Conservation (phyloP, 2,113 vertebrate genomes). For the Halcyon malimbica region DNA sequence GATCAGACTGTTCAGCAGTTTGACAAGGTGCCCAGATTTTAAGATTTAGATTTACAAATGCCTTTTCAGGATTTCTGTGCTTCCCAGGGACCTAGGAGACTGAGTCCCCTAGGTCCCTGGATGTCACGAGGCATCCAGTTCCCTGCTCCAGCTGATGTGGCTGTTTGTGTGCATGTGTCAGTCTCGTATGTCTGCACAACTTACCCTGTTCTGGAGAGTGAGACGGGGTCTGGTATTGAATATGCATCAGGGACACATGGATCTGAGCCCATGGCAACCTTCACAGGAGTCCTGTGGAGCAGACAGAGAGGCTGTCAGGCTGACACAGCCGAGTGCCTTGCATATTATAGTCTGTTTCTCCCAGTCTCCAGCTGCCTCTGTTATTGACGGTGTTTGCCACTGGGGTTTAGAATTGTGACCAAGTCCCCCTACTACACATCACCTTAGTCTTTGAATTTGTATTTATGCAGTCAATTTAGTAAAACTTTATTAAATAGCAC, state of each 20-base stretch:
- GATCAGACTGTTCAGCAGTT: background rate
- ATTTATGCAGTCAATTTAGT: background rate
- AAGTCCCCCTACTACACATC: background rate
- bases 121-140: background rate
- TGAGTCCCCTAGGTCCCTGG: background rate
- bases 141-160: background rate
- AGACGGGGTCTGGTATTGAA: conserved; percentile 58
- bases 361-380: conserved; percentile 36
- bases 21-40: conserved; percentile 3
- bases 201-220: conserved; percentile 8
- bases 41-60: conserved; percentile 24
- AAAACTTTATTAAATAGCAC: background rate
- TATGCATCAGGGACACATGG: conserved; percentile 67
- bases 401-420: conserved; percentile 9
- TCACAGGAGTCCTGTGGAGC: conserved; percentile 59
- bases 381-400: background rate
- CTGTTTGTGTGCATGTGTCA: background rate
- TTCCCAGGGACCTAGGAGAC: background rate
- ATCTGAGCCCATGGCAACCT: conserved; percentile 68
- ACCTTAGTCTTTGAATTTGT: background rate
- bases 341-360: conserved; percentile 48
- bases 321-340: conserved; percentile 58
- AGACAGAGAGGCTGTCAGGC: conserved; percentile 65
- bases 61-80: background rate
- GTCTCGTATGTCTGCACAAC: conserved; percentile 12